Evolutionary conservation across 1,140 invertebrate genomes (phyloP), one percentile per base, ranked within the genome.

Genomic region (Plutomurus gul): DNA sequence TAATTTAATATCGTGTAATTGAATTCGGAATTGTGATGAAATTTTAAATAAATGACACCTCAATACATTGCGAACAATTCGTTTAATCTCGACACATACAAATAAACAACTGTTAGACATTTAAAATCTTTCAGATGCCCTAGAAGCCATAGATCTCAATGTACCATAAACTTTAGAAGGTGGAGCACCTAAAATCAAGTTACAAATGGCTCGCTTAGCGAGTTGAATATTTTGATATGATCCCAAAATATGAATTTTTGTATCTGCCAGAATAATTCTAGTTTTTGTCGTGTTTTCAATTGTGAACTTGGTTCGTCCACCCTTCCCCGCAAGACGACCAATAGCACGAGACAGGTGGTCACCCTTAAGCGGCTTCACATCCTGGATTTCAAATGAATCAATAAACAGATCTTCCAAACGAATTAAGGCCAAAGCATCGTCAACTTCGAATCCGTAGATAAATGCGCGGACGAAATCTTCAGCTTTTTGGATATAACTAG

Each of bases 201-300:
- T 98, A 88, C 96, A 99, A 84, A 99, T 92, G n/a, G 97, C 95
- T 85, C 96, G 91, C 85, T 96, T 91, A 0, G 98, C 98, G 75
- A 98, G 86, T 84, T 96, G 93, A 81, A 99, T 98, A 87, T 99
- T 99, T 88, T 99, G 95, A 87, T 93, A 99, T 81, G 97, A 97
- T 43, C 98, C 98, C 49, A 99, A 88, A 77, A 99, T 95, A 86
- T 99, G 97, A 82, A 99, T 94, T 90, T 98, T 98, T 79, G 90
- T 92, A 85, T 99, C 97, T 47, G 97, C 97, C 73, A 99, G 87
- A 22, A 99, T 95, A 84, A 99, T 99, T 87, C 98, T 92, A 0
- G 97, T 99, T 88, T 98, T 99, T 10, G 98, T 99, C 0, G 95
- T 95, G 88, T 99, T 99, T 89, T 99, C 98, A 85, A 99, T 99